Base-by-base conservation (phyloP, 2,888 invertebrate genomes). In the Euplagia quadripunctaria region DNA sequence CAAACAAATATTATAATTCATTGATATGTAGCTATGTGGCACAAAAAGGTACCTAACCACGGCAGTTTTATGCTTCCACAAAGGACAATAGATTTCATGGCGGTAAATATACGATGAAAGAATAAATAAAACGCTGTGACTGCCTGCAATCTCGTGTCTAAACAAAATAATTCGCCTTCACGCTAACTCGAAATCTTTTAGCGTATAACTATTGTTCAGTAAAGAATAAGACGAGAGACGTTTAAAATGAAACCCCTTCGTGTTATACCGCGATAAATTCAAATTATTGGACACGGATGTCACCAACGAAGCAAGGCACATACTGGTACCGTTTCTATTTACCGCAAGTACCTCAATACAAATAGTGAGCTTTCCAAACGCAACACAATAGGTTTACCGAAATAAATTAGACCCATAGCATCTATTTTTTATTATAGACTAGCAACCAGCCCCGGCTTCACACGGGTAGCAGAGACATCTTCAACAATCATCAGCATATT, bases 101-200 rank as follows among this genome's bases (percentile, higher is more conserved):
- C 65, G 51, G 73, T 71, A 74, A 80, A 78, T 73, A 75, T 72
- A 76, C 66, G 52, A 43, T 73, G 42, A 71, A 55, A 17, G 52
- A 73, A 75, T 71, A 79, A 80, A 79, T 74, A 74, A 72, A 73
- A 66, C 58, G 64, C 68, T 51, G 41, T 67, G 65, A 14, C 58
- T 65, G 52, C 68, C 70, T 69, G 75, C 78, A 77, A 80, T 82
- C 80, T 83, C 85, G 77, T 83, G 84, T 80, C 82, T 83, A 77
- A 82, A 73, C 77, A 66, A 86, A 88, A 86, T 83, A 84, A 79
- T 83, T 79, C 73, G 66, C 78, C 72, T 87, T 76, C 84, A 86
- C 83, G 84, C 82, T 84, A 80, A 78, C 80, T 79, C 67, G 74
- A 83, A 85, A 88, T 85, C 79, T 86, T 87, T 85, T 84, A 79